Conservation (phyloP, 1,140 invertebrate species). For the Propsilocerus akamusi region DNA sequence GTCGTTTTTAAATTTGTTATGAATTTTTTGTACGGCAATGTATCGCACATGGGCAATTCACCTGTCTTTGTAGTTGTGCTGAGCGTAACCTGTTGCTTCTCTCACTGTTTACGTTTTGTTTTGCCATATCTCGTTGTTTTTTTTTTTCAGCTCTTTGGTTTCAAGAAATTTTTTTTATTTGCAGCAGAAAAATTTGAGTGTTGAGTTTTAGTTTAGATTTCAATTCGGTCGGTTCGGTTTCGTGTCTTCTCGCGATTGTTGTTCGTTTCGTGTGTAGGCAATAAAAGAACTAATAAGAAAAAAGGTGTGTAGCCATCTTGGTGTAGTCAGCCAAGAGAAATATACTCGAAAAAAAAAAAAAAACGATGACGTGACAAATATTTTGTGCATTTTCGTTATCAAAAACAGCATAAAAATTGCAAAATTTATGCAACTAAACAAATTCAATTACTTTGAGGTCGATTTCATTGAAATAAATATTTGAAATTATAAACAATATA, state of each 20-base stretch:
- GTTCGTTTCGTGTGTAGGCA: not conserved
- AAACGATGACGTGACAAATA: not conserved
- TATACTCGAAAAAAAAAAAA: no score
- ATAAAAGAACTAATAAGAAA: not conserved
- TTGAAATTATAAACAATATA: no score
- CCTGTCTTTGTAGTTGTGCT: not conserved
- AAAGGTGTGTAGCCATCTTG: constrained; percentile 1
- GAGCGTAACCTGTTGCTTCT: no score
- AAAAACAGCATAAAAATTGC: no score
- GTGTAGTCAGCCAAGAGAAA: no score
- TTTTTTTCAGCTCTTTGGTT: not conserved
- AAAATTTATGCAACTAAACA: not conserved
- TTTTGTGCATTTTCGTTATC: not conserved
- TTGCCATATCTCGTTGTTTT: not conserved
- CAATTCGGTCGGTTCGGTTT: not conserved
- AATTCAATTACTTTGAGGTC: no score
- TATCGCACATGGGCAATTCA: not conserved
- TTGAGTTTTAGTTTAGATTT: not conserved
- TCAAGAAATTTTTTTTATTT: not conserved
- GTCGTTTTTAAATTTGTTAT: constrained; percentile 17
- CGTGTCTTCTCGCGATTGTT: not conserved
- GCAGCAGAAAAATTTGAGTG: not conserved
- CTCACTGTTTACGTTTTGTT: not conserved
- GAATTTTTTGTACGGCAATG: not conserved
- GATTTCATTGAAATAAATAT: no score